These are phyloP conservation scores for Cotesia congregata DNA, from an alignment of 2,888 invertebrate species.

Conservation along the genomic window DNA sequence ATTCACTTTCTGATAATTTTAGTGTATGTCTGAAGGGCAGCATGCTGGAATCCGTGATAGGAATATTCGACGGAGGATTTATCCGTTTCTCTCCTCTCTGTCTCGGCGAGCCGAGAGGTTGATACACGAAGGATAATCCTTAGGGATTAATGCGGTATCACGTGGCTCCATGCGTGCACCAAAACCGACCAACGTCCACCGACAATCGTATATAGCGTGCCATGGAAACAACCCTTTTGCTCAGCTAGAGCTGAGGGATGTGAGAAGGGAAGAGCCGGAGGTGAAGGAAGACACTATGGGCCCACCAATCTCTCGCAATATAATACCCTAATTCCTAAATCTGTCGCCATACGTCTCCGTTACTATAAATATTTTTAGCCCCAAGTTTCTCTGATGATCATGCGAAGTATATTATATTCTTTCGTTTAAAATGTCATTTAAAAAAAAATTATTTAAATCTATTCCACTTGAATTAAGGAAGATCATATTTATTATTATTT, in stretches of 20 bases:
- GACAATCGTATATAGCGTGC: constrained; percentile 37
- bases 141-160: constrained; percentile 70
- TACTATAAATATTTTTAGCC: constrained; percentile 68
- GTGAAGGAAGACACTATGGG: constrained; percentile 30
- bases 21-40: constrained; percentile 37
- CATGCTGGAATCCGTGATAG: constrained; percentile 55
- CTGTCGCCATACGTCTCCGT: constrained; percentile 71
- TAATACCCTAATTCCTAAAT: constrained; percentile 70
- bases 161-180: constrained; percentile 68
- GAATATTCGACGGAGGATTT: constrained; percentile 59
- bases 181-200: constrained; percentile 57
- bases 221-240: constrained; percentile 49
- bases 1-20: constrained; percentile 3
- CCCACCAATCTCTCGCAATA: constrained; percentile 67
- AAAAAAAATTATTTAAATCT: too few relatives aligned
- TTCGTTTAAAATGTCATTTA: too few relatives aligned
- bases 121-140: constrained; percentile 66
- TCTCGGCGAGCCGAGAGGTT: constrained; percentile 36
- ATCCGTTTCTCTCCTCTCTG: constrained; percentile 42
- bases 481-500: too few relatives aligned
- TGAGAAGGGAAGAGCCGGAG: constrained; percentile 38
- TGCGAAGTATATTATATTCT: not conserved
- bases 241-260: constrained; percentile 43
- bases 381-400: constrained; percentile 49
- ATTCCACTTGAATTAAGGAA: too few relatives aligned